Base-by-base conservation (phyloP, 2,888 invertebrate genomes). In the Andrena chrysosceles region DNA sequence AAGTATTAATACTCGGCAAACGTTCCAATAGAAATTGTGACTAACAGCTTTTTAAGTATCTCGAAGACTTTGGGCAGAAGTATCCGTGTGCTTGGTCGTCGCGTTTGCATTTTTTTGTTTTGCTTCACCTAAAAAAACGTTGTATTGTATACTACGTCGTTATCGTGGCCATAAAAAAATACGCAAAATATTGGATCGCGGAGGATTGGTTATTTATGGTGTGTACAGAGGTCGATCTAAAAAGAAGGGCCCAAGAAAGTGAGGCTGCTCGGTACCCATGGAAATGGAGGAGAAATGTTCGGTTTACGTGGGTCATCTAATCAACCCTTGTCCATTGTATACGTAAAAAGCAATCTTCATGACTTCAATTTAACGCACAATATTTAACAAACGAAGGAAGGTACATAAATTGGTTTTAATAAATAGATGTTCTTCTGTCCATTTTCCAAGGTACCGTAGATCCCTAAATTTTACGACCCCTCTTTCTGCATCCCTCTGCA, bases 51-150 rank as follows among this genome's bases (percentile, higher is more conserved):
- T 29, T 20, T 10, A 29, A 68, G 49, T 76, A 64, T 63, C 26
- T 35, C 29, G 69, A 77, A 35, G 59, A 60, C 2, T 33, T 67
- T 23, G 33, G 26, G 8, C 31, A 20, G 20, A 63, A n/a, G 76
- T 54, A 26, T 63, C 26, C 42, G 42, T 62, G 66, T 67, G 70
- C 71, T 80, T 80, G 80, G 80, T 80, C 80, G 72, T 78, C 71
- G 26, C 23, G 73, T 23, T 59, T 48, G 63, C 31, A 26, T 59
- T 60, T 31, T 10, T 33, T 2, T n/a, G n/a, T 60, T 66, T 66
- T 35, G 31, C 42, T 56, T 56, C 56, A 1, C 23, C 26, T 56
- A 20, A 59, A 67, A 66, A 63, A 80, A 64, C 26, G 49, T 31
- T 63, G 31, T 62, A 23, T 69, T 52, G 42, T 60, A 48, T 10